phyloP scores from a whole-genome alignment of 2,888 invertebrate genomes.

The Cataglyphis rosenhaueri region DNA sequence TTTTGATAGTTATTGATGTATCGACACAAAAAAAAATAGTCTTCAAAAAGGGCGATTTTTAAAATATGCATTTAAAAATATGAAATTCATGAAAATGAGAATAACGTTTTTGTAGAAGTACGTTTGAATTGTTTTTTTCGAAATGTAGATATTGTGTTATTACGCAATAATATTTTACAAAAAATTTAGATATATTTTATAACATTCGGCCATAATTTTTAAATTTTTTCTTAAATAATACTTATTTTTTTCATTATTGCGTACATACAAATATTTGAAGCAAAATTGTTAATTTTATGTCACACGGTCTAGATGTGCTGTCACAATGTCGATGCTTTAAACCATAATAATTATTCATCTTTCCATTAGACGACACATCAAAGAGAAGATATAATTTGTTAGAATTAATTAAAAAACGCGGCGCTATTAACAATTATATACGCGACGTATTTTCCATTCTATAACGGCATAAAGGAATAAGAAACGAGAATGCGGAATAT shows the following conservation, averaged over 20 bases:
- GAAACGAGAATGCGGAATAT: slow-evolving; percentile 32
- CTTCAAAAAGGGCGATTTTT: not conserved
- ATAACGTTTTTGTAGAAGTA: too few species aligned
- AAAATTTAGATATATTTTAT: not conserved
- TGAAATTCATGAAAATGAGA: too few species aligned
- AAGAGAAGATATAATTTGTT: not conserved
- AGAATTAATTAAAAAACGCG: slow-evolving; percentile 28
- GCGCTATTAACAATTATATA: slow-evolving; percentile 37
- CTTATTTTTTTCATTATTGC: not conserved
- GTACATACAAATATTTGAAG: not conserved
- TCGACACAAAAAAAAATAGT: not conserved
- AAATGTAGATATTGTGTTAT: not conserved
- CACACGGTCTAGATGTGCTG: not conserved
- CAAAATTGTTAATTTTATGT: not conserved
- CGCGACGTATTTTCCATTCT: not conserved
- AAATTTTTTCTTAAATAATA: not conserved
- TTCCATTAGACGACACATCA: slow-evolving; percentile 27
- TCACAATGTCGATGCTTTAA: slow-evolving; percentile 14
- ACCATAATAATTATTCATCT: slow-evolving; percentile 36
- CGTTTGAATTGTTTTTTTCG: too few species aligned
- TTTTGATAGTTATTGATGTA: not conserved
- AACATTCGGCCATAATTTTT: not conserved
- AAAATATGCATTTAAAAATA: too few species aligned
- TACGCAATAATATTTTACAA: not conserved
- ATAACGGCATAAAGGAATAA: slow-evolving; percentile 19